Base-by-base conservation (phyloP, 1,140 invertebrate species). In the Hylaeus anthracinus region DNA sequence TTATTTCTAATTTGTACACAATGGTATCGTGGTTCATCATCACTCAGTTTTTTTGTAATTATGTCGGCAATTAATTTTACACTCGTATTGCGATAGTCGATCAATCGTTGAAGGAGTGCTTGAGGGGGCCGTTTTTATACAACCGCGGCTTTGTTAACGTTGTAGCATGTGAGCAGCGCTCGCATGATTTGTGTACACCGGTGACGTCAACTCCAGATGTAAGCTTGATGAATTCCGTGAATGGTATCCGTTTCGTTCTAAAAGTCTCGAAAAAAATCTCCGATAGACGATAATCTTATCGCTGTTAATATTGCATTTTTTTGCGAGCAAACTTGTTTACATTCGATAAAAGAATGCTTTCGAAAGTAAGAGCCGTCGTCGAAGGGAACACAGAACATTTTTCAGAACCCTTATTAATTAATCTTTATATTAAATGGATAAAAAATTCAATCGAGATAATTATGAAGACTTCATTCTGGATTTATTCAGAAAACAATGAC, bases 151-250 rank as follows among this genome's bases (percentile, higher is more conserved):
- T 58, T 58, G 37, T 60, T 70, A 37, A 81, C 55, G 66, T 58
- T 45, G 15, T 41, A 26, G 56, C 64, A 51, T 45, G 55, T 51
- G 45, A 58, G 14, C 51, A 26, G 12, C 6, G 71, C 45, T 60
- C 45, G 61, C 8, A 41, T 73, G 77, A 79, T 73, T 74, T 81
- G 45, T 66, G 66, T 48, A 56, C 5, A 74, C 51, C 45, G 67
- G 37, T 80, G 79, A 80, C 55, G 56, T 75, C 72, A 80, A 37
- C 72, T 45, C 48, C 64, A 37, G 55, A 80, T 75, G 72, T 69
- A 69, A 72, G 8, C 64, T 26, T 3, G 72, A 75, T 60, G 60
- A 80, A 58, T 71, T 79, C 55, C 56, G 51, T 61, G 69, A 72
- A 80, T 39, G 72, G 72, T 26, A 71, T n/a, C 55, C 14, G 12